Base-by-base conservation (phyloP, 2,888 invertebrate species). In the Rhagophthalmus giganteus region DNA sequence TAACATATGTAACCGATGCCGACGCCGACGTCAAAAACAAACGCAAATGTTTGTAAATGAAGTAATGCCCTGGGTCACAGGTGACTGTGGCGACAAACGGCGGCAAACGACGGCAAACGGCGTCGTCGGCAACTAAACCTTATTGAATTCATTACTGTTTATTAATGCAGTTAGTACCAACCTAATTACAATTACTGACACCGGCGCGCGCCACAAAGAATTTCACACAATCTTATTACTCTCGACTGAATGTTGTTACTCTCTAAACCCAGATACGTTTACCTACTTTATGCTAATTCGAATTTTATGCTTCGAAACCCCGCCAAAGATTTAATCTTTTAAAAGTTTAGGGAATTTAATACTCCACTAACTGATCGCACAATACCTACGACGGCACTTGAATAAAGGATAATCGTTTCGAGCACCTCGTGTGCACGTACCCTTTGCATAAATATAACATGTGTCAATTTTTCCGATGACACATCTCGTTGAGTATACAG, bases 81-180 rank as follows among this genome's bases (percentile, higher is more conserved):
- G 59, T 59, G 57, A 57, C 57, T 53, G 55, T 54, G 57, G 55
- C 55, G 59, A 59, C 59, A 59, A 59, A 57, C 55, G 54, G 54
- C 54, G 58, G 51, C 59, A 59, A 59, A 55, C 53, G 59, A 48
- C 56, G 51, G 55, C 52, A 59, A 61, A 60, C 61, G 60, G 41
- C 62, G 60, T 52, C 58, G 59, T 54, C 60, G 62, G 62, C 58
- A 63, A 63, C 61, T 60, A 61, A 63, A 63, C 66, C 64, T 65
- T 64, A 67, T 67, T 66, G 66, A 67, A 67, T 67, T 67, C 66
- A 67, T 67, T 67, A 71, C 68, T 69, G 72, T 69, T 75, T 74
- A 74, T 74, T 74, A 75, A 74, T 73, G 73, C 70, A 73, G 72
- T 75, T 75, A 75, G 72, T 68, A 67, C 66, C 62, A 72, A 73